Evolutionary conservation across 1,140 invertebrate species (phyloP).

Genomic region (Drosophila parabipectinata): DNA sequence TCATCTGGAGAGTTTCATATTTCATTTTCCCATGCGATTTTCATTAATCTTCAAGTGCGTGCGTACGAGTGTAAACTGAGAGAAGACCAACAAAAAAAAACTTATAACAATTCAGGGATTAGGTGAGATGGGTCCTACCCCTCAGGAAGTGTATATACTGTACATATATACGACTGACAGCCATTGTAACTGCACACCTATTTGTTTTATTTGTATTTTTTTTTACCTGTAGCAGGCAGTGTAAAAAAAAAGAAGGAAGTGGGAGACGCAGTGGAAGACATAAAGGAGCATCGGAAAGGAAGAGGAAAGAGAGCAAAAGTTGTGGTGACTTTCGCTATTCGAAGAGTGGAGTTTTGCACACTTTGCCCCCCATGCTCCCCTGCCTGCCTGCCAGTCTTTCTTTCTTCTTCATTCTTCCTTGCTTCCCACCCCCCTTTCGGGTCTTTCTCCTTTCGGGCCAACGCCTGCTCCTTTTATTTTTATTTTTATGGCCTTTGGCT

Average conservation of each 20-base stretch:
- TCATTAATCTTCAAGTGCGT: slow-evolving; percentile 60
- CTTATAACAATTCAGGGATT: slow-evolving; percentile 61
- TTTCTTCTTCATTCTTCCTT: not conserved
- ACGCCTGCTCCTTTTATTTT: slow-evolving; percentile 53
- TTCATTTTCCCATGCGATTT: slow-evolving; percentile 75
- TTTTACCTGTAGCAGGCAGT: slow-evolving; percentile 50
- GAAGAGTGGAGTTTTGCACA: slow-evolving; percentile 42
- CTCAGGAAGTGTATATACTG: not conserved
- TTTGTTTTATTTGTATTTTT: slow-evolving; percentile 31
- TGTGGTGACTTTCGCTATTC: slow-evolving; percentile 56
- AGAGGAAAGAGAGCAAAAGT: slow-evolving; percentile 41
- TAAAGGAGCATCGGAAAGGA: slow-evolving; percentile 2
- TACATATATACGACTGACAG: slow-evolving; percentile 8
- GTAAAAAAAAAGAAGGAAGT: slow-evolving; percentile 17
- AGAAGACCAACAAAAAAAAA: slow-evolving; percentile 13
- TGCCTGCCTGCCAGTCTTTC: not conserved
- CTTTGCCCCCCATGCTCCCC: slow-evolving; percentile 5
- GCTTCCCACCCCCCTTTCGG: not conserved
- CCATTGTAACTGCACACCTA: slow-evolving; percentile 41
- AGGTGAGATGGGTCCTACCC: not conserved
- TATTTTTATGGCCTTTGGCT: slow-evolving; percentile 58
- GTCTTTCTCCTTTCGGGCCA: slow-evolving; percentile 36
- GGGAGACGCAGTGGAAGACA: slow-evolving; percentile 1
- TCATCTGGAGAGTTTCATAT: slow-evolving; percentile 58
- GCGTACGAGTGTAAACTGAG: slow-evolving; percentile 22